phyloP scores from a whole-genome alignment of 30 jellyfish, hydroid and myxozoan genomes.

The Aurelia sp. region DNA sequence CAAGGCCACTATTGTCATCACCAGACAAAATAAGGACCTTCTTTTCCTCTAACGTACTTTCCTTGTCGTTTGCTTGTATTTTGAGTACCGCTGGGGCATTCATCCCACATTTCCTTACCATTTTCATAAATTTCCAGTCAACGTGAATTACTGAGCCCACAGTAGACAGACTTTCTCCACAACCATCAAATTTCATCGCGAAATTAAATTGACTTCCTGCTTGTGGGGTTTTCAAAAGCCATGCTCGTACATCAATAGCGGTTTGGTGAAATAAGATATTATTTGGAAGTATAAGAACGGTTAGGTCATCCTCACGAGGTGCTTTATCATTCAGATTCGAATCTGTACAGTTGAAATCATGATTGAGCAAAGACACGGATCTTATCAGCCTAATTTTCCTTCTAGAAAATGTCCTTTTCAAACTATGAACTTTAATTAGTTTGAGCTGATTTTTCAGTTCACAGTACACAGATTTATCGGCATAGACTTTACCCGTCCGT shows the following conservation, averaged over 20 bases:
- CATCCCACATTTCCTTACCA: constrained; percentile 9
- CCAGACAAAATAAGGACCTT: background rate
- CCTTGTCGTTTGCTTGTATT: constrained; percentile 7
- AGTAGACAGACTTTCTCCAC: background rate
- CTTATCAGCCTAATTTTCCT: constrained; percentile 27
- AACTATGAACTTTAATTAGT: constrained; percentile 17
- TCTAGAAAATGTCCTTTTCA: constrained; percentile 15
- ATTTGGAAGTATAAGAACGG: constrained; percentile 36
- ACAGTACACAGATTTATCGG: constrained; percentile 35
- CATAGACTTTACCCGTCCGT: constrained; percentile 16
- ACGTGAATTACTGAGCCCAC: constrained; percentile 6
- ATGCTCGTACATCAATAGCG: constrained; percentile 5
- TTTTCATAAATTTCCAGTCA: background rate
- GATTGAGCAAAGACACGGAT: constrained; percentile 29
- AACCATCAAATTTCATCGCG: constrained; percentile 13
- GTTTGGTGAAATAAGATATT: constrained; percentile 7
- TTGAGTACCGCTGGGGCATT: constrained; percentile 1
- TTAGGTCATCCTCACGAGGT: background rate
- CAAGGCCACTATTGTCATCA: background rate
- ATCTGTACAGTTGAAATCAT: constrained; percentile 33
- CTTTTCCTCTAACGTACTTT: constrained; percentile 3
- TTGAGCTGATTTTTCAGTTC: background rate
- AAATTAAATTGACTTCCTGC: background rate
- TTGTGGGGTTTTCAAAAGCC: background rate
- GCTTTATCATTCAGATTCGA: background rate